Base-by-base conservation (phyloP, 2,113 vertebrate species). In the Leucopsar rothschildi region DNA sequence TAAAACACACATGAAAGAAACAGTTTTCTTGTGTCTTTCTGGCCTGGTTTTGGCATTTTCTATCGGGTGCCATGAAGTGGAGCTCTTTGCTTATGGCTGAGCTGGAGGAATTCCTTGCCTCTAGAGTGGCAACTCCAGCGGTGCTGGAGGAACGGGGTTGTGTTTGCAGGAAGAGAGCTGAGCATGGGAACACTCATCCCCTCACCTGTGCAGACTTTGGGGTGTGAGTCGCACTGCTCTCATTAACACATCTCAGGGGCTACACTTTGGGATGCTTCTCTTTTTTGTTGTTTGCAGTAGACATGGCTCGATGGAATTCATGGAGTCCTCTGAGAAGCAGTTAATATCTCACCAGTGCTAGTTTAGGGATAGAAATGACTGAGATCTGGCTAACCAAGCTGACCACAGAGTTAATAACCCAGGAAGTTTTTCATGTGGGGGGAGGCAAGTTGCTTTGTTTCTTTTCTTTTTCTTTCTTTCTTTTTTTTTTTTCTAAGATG, bases 141-240 rank as follows among this genome's bases (percentile, higher is more conserved):
- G 24, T 17, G n/a, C 10, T 2, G 12, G 15, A 49, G 60, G 52
- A 70, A 18, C 3, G 2, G 49, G 15, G 2, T 15, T 3, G 2
- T 6, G 24, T 66, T 44, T 29, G 52, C 23, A 11, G 0, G 1
- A 4, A 0, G 27, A 11, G 50, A 45, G 52, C 45, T 25, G 50
- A 10, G 47, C 1, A 0, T 44, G 28, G 28, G 23, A 44, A 6
- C 5, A 0, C 53, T 40, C 23, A 24, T 20, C 0, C 17, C 33
- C 29, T 47, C 12, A 6, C 12, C 8, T 6, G 21, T 44, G 5
- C 22, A 13, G n/a, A 3, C 40, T 25, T 2, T 4, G 33, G n/a
- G 37, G 1, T 66, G 27, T 37, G 5, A 21, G 20, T 60, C 0
- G 0, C 8, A 7, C 45, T 49, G n/a, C 13, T 17, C 39, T 53